Percentiles rank a stretch among this genome's conserved stretches.
Conservation (phyloP, 2,797 vertebrate species). For the Harpagifer antarcticus region DNA sequence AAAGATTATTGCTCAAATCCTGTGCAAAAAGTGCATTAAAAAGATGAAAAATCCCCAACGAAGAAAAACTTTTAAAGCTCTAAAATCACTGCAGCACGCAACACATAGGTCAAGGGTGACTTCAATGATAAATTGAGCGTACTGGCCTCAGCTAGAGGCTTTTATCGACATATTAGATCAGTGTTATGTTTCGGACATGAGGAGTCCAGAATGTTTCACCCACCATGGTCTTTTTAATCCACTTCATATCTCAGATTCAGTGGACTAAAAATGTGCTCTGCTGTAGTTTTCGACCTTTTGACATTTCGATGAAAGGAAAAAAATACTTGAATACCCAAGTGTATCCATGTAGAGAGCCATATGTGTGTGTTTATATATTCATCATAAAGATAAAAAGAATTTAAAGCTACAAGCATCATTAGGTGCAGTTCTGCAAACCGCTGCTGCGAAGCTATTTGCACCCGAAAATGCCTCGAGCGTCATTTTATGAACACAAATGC, state of each 20-base stretch:
- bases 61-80: conserved; percentile 5
- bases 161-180: conserved; percentile 34
- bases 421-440: background rate
- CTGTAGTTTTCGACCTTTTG: background rate
- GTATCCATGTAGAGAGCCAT: background rate
- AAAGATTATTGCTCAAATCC: conserved; percentile 12
- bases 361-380: background rate
- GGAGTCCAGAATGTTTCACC: conserved; percentile 18
- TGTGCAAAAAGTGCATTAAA: conserved; percentile 1
- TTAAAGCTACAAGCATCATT: background rate
- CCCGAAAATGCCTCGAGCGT: conserved; percentile 3
- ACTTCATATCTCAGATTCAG: background rate
- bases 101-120: conserved; percentile 37
- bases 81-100: background rate
- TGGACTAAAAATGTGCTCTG: background rate
- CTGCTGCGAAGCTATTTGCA: conserved; percentile 22
- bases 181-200: conserved; percentile 11
- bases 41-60: conserved; percentile 13
- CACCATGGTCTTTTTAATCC: conserved; percentile 13
- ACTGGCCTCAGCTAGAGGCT: conserved; percentile 2
- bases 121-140: conserved; percentile 12
- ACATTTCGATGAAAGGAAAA: no score
- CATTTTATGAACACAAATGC: conserved; percentile 37
- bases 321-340: background rate
- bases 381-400: background rate